Conservation (phyloP, 2,113 vertebrate species). For the Vidua macroura region DNA sequence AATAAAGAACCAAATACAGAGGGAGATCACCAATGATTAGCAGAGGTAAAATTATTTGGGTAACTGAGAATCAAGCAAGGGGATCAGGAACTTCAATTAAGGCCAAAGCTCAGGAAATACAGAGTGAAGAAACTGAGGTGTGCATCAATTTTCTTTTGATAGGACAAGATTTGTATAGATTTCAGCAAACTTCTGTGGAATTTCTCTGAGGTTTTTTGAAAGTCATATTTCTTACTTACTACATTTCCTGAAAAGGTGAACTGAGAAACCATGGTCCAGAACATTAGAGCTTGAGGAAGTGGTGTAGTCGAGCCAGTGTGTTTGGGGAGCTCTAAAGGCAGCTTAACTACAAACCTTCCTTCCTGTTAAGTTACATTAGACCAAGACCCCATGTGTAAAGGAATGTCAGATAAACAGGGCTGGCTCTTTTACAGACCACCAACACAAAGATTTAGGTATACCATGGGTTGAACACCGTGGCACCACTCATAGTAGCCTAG, state of each 20-base stretch:
- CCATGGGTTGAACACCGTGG: background rate
- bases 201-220: background rate
- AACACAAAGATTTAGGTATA: background rate
- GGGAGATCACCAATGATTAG: background rate
- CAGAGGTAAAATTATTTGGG: background rate
- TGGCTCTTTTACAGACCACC: slow-evolving; percentile 11
- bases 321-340: background rate
- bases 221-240: background rate
- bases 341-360: background rate
- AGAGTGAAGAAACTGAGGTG: background rate
- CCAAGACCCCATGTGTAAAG: background rate
- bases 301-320: background rate
- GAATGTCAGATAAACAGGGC: background rate
- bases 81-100: background rate
- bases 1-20: background rate
- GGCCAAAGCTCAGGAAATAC: background rate
- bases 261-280: background rate
- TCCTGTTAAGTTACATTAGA: background rate
- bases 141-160: background rate
- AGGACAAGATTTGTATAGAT: background rate
- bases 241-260: slow-evolving; percentile 2
- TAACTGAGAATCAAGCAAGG: background rate
- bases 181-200: background rate
- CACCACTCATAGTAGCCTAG: background rate
- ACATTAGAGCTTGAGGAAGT: background rate